Base-by-base conservation (phyloP, 2,888 invertebrate genomes). In the Liopterus haemorrhoidalis region DNA sequence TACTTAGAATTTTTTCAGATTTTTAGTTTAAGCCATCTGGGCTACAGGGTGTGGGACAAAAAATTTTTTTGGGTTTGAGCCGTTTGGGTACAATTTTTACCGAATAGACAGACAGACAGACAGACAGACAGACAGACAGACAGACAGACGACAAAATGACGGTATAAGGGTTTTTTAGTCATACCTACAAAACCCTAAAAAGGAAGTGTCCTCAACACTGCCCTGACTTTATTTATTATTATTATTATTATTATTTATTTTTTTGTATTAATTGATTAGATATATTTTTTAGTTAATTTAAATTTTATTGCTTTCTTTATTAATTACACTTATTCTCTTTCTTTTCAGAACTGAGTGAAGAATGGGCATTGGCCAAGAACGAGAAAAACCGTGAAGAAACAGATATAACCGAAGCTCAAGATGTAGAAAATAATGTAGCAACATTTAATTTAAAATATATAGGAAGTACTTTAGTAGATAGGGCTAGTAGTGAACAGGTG, bases 381-480 rank as follows among this genome's bases (percentile, higher is more conserved):
- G 72, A 74, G 31, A 74, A 78, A 1, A 78, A 70, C 49, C 60
- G 74, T 21, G 68, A 70, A 52, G 60, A 61, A 21, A 57, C 59
- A 41, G 48, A 53, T 8, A 47, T 52, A 15, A 56, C 59, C 37
- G 49, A 54, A 18, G 48, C 52, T 52, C 59, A 50, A 48, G 59
- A 69, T 63, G 59, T 71, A 68, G 57, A 68, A 63, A 8, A 63
- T 59, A 50, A 73, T 40, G 60, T 62, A 2, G 71, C 73, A 31
- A 73, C 71, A 22, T 79, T 78, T 63, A 72, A 71, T 60, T 69
- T 85, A 51, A 82, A 87, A 65, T 88, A 88, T 67, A 76, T 88
- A 40, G 89, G 89, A 11, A 79, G 79, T 47, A 82, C 82, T 14
- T 75, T 85, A 3, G 83, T 88, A 5, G 86, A 87, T 62, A 79